These are phyloP conservation scores for Colletes gigas DNA, from an alignment of 1,140 invertebrate species.

Conservation along the genomic window DNA sequence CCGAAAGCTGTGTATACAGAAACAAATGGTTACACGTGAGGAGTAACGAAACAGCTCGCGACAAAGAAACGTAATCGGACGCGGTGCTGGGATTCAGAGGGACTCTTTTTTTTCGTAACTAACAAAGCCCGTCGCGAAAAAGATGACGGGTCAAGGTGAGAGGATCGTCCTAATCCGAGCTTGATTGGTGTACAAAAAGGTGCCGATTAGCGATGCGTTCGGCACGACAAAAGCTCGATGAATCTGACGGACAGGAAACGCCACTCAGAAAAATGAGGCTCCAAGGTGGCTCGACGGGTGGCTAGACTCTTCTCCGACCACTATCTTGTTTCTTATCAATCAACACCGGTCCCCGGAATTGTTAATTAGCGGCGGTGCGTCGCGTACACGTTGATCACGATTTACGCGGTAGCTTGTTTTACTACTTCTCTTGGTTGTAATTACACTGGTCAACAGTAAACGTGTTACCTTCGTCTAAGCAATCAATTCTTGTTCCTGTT, in stretches of 20 bases:
- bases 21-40: no score
- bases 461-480: no score
- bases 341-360: slow-evolving; percentile 21
- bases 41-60: neutral
- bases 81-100: neutral
- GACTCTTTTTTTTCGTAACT: neutral
- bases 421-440: neutral
- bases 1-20: no score
- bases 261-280: slow-evolving; percentile 76
- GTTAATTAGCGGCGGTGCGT: slow-evolving; percentile 22
- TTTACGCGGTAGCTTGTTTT: neutral
- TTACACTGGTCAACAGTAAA: no score
- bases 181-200: slow-evolving; percentile 80
- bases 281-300: slow-evolving; percentile 70
- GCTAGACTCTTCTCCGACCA: slow-evolving; percentile 1
- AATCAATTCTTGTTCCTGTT: no score
- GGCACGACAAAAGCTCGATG: slow-evolving; percentile 69
- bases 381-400: slow-evolving; percentile 15
- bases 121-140: neutral
- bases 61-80: neutral
- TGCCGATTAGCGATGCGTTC: slow-evolving; percentile 74
- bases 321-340: slow-evolving; percentile 38
- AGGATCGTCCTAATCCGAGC: slow-evolving; percentile 79
- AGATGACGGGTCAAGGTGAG: slow-evolving; percentile 77
- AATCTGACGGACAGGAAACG: slow-evolving; percentile 74